Conservation (phyloP, 1,140 invertebrate genomes). For the Habropoda laboriosa region DNA sequence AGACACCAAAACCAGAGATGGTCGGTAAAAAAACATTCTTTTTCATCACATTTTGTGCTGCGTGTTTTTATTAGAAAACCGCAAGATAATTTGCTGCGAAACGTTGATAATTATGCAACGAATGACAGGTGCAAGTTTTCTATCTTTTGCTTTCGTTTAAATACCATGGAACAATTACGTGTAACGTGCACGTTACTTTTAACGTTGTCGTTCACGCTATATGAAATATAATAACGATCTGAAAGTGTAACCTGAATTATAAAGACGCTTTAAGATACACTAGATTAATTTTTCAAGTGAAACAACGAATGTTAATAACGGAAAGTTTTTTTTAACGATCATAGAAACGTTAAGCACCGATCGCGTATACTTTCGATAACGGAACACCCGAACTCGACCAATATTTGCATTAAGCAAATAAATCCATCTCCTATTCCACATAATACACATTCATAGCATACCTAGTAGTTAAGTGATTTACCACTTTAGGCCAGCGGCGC, state of each 20-base stretch:
- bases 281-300: neutral
- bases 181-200: neutral
- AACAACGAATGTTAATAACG: neutral
- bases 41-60: neutral
- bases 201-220: neutral
- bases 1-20: neutral
- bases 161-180: neutral
- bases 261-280: neutral
- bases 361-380: neutral
- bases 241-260: neutral
- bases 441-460: neutral
- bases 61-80: neutral
- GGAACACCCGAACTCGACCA: neutral
- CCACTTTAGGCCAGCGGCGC: neutral
- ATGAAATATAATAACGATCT: neutral
- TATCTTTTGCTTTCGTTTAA: neutral
- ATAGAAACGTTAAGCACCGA: neutral
- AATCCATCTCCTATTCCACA: neutral
- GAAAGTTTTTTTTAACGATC: neutral
- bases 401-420: neutral
- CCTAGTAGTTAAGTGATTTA: constrained; percentile 21
- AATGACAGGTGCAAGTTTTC: neutral
- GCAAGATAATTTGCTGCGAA: neutral
- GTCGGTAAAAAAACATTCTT: constrained; percentile 16
- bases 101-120: too few species aligned